phyloP scores from a whole-genome alignment of 1,140 invertebrate genomes.

The Aphelinus certus region DNA sequence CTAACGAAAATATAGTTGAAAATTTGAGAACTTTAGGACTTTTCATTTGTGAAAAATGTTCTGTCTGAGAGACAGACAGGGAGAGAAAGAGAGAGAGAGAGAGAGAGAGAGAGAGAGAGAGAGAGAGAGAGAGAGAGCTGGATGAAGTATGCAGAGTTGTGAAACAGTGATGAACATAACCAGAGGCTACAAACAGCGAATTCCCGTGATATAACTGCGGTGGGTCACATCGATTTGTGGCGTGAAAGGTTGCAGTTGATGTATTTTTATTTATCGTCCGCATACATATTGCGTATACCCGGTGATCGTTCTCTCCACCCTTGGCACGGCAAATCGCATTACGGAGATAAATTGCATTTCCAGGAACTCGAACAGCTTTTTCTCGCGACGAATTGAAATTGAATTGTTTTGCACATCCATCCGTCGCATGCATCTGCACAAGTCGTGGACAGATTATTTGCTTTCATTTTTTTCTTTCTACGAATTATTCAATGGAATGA shows the following conservation, averaged over 20 bases:
- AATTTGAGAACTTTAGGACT: too few relatives aligned
- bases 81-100: too few relatives aligned
- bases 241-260: constrained; percentile 58
- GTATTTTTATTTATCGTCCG: constrained; percentile 59
- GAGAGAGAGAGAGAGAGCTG: too few relatives aligned
- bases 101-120: too few relatives aligned
- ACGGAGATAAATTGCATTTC: constrained; percentile 54
- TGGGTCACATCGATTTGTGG: constrained; percentile 54
- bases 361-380: constrained; percentile 43
- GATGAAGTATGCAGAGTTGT: too few relatives aligned
- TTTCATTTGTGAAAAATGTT: too few relatives aligned
- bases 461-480: too few relatives aligned
- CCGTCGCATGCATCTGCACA: too few relatives aligned
- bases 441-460: too few relatives aligned
- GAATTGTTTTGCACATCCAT: constrained; percentile 47
- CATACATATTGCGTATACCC: constrained; percentile 44
- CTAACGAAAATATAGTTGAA: too few relatives aligned
- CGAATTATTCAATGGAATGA: too few relatives aligned
- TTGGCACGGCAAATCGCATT: constrained; percentile 54
- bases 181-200: not conserved
- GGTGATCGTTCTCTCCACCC: constrained; percentile 43
- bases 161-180: constrained; percentile 10
- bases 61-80: too few relatives aligned
- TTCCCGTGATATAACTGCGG: constrained; percentile 35
- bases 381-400: constrained; percentile 48